Evolutionary conservation across 2,797 vertebrate genomes (phyloP), one percentile per base, ranked within the genome.

Genomic region (Hyperoplus immaculatus): DNA sequence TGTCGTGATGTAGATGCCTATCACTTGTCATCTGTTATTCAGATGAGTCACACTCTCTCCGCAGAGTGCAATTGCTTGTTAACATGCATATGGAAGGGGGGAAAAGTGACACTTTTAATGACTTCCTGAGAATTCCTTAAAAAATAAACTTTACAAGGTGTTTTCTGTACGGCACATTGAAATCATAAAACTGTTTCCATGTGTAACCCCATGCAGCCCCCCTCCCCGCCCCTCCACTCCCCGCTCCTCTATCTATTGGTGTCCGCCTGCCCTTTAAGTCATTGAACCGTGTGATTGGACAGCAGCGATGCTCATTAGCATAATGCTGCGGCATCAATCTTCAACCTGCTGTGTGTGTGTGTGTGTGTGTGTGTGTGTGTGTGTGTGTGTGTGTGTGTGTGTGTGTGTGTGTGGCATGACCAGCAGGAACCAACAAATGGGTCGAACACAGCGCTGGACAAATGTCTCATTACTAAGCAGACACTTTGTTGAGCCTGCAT

Each of bases 241-340:
- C 18, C 11, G 50, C 41, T 3, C 43, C 10, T n/a, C 13, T 71
- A 51, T 76, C 55, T 43, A 10, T 43, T 45, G 42, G 58, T 64
- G 61, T 47, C 69, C n/a, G 1, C 71, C 67, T 70, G 69, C 69
- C 59, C 72, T 83, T 83, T 81, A 53, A 71, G 51, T 66, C 77
- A 85, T 62, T 74, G 62, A 70, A 84, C 80, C 79, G 42, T 90
- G 75, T 86, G 81, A 90, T 74, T 89, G 88, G 82, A 85, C 81
- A 72, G 73, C 65, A 75, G 78, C 36, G 70, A 61, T 56, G 56
- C 75, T 83, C 54, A 89, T 90, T 84, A 86, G 81, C 80, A 83
- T 91, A 86, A 86, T 79, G 51, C 76, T 42, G 63, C 9, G 1
- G 81, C 76, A 87, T 85, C 74, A 14, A 61, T 87, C 83, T 71